These are phyloP conservation scores for Macrochelys suwanniensis DNA, from an alignment of 2,797 vertebrate genomes.

Conservation along the genomic window DNA sequence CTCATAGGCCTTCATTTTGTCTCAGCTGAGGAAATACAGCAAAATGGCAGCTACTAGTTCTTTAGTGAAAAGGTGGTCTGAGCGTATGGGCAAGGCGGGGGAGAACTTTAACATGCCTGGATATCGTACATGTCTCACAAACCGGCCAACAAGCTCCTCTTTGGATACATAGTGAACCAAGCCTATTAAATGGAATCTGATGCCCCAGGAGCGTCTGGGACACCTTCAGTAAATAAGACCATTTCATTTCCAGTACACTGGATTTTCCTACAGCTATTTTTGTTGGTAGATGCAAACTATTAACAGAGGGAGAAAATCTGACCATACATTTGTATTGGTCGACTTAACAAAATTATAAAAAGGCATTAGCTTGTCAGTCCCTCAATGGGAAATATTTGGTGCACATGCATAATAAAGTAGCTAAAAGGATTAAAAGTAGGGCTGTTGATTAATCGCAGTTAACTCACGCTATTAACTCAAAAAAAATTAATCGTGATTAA, in stretches of 20 bases:
- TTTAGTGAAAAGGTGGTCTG: not conserved
- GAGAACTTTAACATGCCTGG: accelerated
- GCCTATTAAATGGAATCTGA: not conserved
- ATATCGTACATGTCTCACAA: accelerated
- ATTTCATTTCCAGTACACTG: accelerated
- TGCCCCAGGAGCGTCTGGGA: accelerated
- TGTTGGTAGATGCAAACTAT: not conserved
- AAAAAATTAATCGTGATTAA: too few species aligned
- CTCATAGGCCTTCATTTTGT: constrained; percentile 69
- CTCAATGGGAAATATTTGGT: not conserved
- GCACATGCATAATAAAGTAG: not conserved
- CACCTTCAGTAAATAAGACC: accelerated
- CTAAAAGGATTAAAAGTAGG: not conserved
- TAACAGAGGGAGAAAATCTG: not conserved
- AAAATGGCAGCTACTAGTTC: constrained; percentile 49
- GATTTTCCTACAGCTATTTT: not conserved
- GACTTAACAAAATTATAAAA: not conserved
- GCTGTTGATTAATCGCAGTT: too few species aligned
- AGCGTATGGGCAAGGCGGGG: not conserved
- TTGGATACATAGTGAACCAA: accelerated
- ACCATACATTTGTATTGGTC: not conserved
- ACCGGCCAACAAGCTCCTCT: accelerated
- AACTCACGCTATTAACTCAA: too few species aligned
- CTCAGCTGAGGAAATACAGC: constrained; percentile 33
- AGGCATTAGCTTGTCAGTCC: not conserved